phyloP scores from a whole-genome alignment of 2,113 vertebrate species.

The Tautogolabrus adspersus region DNA sequence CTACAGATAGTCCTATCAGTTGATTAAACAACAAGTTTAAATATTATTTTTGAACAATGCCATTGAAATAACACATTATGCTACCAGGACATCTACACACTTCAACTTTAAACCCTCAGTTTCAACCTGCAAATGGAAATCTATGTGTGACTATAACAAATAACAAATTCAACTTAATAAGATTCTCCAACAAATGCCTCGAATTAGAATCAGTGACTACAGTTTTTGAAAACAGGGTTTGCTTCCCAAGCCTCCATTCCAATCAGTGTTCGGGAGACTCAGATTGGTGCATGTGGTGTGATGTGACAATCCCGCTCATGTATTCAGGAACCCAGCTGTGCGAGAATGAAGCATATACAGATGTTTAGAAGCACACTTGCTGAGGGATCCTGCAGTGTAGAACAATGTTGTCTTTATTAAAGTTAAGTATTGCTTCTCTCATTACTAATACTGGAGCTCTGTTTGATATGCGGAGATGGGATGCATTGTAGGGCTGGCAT shows the following conservation, averaged over 20 bases:
- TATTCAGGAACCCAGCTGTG: constrained; percentile 49
- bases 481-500: constrained; percentile 5
- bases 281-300: constrained; percentile 54
- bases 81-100: not conserved
- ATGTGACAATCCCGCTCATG: constrained; percentile 60
- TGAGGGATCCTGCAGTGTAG: constrained; percentile 62
- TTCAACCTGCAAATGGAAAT: constrained; percentile 1
- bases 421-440: constrained; percentile 64
- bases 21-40: no score
- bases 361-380: constrained; percentile 66
- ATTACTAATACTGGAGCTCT: constrained; percentile 42
- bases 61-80: not conserved
- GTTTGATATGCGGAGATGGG: constrained; percentile 34
- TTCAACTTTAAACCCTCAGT: not conserved
- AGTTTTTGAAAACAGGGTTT: constrained; percentile 22
- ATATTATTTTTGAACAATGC: no score
- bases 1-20: no score
- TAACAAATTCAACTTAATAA: constrained; percentile 19
- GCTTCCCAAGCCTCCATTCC: constrained; percentile 50
- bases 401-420: constrained; percentile 75
- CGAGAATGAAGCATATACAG: constrained; percentile 56
- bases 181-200: constrained; percentile 31
- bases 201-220: constrained; percentile 59
- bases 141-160: not conserved
- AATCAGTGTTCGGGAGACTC: constrained; percentile 42